Base-by-base conservation (phyloP, 1,140 invertebrate genomes). In the Globodera rostochiensis region DNA sequence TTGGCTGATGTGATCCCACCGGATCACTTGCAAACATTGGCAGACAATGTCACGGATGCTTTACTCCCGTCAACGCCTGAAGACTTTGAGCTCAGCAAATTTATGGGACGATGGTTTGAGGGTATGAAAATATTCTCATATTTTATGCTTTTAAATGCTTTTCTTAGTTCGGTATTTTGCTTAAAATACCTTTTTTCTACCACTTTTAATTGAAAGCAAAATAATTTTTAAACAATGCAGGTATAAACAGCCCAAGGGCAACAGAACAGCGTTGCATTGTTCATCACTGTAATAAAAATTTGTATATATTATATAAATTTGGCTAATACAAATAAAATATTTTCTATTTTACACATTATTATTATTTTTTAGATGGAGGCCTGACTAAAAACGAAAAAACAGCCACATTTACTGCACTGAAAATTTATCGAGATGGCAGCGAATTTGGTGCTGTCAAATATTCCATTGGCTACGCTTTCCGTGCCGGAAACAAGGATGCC, bases 401-500 rank as follows among this genome's bases (percentile, higher is more conserved):
- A 13, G 88, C 88, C 47, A 89, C 88, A 36, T 89, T 89, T 77
- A 89, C 88, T 15, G 88, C 88, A 4, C 84, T 89, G 21, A 89
- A 89, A 66, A 90, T 89, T 73, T 89, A 90, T 81, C 80, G 88
- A 36, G 88, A 89, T 77, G 88, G 88, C 77, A 87, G 85, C 73
- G 88, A 89, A 80, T 89, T 90, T 79, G 88, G 88, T 46, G 77
- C 85, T 47, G 88, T 89, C 15, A 81, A 85, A 73, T 89, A 89
- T 70, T 89, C 88, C 9, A 90, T 89, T 66, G 88, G 88, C 19
- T 89, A 90, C 71, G 88, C 88, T 49, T 89, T 89, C 88, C 86
- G 88, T 49, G 89, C 88, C n/a, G 88, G 88, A 66, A 90, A 89
- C 83, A 90, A 89, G 81, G 88, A 89, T 71, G 88, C 89, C 46